Evolutionary conservation across 1,140 invertebrate species (phyloP), one percentile per base, ranked within the genome.

Genomic region (Brachionus sp.): DNA sequence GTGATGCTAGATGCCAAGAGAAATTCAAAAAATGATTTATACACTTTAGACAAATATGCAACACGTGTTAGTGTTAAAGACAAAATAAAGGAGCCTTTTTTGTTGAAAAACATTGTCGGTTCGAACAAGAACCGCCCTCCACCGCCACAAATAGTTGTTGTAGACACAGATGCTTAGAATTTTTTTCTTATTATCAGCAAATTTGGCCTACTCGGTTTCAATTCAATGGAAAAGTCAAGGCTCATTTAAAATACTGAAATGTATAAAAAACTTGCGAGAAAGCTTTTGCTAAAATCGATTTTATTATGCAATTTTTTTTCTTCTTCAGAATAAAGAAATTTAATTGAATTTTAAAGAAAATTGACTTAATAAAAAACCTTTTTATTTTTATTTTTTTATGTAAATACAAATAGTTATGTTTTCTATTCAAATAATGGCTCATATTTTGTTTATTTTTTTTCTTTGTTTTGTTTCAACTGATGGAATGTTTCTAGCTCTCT

Each of bases 1-100:
- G 35, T 19, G 5, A 70, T 19, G 16, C 35, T 70, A 39, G 66
- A 70, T 19, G 66, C 66, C 37, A 70, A 19, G 6, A 12, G 66
- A 37, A 70, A 70, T 70, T 70, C 66, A n/a, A 70, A 70, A 70
- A 70, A 70, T 70, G 66, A 70, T 39, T 35, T 70, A 12, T 70
- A 70, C 37, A 16, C 13, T 16, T 70, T 70, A 39, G 66, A 70
- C 7, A 70, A 70, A n/a, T 70, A 19, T 44, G 6, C 6, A 37
- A 39, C 33, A 39, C 66, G 66, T 19, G 66, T 70, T 16, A 70
- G 66, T 39, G 35, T 70, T 37, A 37, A 33, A 70, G 66, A 70
- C n/a, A 70, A 75, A 75, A 75, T 19, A n/a, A 75, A 19, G 12
- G 70, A 75, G 44, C 70, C 70, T 25, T 46, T 46, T 46, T n/a